Evolutionary conservation across 2,797 vertebrate species (phyloP), one percentile per base, ranked within the genome.

Genomic region (Poeciliopsis turneri): DNA sequence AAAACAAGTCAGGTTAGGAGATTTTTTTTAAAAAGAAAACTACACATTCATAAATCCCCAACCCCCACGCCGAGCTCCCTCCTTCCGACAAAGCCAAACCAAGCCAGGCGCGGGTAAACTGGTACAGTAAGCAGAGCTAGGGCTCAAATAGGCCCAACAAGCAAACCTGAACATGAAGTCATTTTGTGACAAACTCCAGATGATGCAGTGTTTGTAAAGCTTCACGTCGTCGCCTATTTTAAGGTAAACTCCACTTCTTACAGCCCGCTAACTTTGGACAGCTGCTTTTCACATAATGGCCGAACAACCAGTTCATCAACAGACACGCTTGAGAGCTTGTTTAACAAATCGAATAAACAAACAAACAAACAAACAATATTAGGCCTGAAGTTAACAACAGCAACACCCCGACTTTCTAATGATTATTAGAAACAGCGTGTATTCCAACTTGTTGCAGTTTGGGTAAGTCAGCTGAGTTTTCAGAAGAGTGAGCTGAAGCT

Each of bases 61-160:
- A 95, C 94, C 95, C 95, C 95, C 94, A 92, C 83, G 89, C 89
- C 75, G 7, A 61, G 69, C 90, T 89, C 81, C 88, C 87, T 88
- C 87, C 89, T 76, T 66, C 88, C 90, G 91, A 95, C 94, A 96
- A 96, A 95, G 93, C 94, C 83, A 46, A 70, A 28, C 85, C 66
- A 13, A 55, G 85, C 72, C 86, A 84, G 64, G 90, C 88, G 92
- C 85, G 93, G 90, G 92, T 88, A 93, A 94, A 92, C 78, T 78
- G 74, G 81, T 11, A 84, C 80, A 47, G 85, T 76, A 82, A 88
- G 75, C 85, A 13, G 78, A 78, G 86, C 90, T 88, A 86, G 53
- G 84, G 82, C 79, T 78, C n/a, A 82, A 84, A 79, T 64, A 47
- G 2, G 8, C 6, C 71, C 39, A 85, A 4, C 70, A 8, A 0